phyloP scores from a whole-genome alignment of 92 coral and sea anemone genomes.

The Palythoa grandiflora region DNA sequence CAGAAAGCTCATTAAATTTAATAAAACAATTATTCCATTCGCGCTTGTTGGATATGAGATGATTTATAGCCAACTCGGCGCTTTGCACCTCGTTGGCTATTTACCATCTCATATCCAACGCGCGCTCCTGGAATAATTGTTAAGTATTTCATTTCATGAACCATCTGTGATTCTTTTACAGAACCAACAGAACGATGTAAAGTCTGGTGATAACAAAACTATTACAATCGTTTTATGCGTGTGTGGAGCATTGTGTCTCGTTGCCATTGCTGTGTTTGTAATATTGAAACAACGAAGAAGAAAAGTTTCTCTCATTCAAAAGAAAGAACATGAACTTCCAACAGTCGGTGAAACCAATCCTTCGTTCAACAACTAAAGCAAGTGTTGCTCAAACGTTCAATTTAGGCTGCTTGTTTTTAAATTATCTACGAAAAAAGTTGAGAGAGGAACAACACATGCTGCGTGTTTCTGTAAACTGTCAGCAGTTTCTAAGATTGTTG shows the following conservation, averaged over 20 bases:
- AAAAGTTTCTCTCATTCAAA: neutral
- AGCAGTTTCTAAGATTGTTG: neutral
- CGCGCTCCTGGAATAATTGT: too few relatives aligned
- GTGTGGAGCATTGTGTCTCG: neutral
- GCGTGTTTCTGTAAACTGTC: neutral
- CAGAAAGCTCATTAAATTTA: too few relatives aligned
- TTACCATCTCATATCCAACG: too few relatives aligned
- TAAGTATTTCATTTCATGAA: neutral
- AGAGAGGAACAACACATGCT: neutral
- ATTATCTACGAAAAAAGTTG: neutral
- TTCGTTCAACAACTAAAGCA: neutral
- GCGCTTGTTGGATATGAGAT: too few relatives aligned
- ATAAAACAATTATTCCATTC: too few relatives aligned
- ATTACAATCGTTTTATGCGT: neutral
- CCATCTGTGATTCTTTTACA: neutral
- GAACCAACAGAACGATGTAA: neutral
- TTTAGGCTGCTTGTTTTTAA: neutral
- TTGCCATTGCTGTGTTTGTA: neutral
- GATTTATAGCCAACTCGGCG: too few relatives aligned
- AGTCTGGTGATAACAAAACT: neutral
- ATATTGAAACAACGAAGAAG: neutral
- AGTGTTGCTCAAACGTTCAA: neutral
- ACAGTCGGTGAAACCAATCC: neutral
- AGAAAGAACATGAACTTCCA: neutral
- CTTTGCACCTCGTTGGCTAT: too few relatives aligned